Evolutionary conservation across 2,888 invertebrate genomes (phyloP), one percentile per base, ranked within the genome.

Genomic region (Coenonympha arcania): DNA sequence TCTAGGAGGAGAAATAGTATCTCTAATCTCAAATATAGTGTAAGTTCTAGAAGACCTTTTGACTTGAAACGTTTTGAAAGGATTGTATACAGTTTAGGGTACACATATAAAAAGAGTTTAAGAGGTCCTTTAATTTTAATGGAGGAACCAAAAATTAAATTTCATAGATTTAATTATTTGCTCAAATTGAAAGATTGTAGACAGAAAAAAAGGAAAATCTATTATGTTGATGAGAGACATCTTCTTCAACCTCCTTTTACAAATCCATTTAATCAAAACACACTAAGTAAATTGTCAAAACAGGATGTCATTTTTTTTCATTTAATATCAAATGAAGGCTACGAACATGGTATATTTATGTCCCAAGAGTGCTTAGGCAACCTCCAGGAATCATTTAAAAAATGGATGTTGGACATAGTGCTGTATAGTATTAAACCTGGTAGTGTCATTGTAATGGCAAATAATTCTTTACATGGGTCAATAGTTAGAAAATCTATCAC

Each of bases 391-490:
- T 58, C 64, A 37, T 74, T 71, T 28, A 61, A 51, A n/a, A 76
- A 71, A 50, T 79, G 77, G 79, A 37, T 79, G n/a, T 55, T 56
- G 48, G 65, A 71, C 47, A 59, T 72, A 19, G 55, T 78, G 11
- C 26, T 75, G 6, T 54, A 60, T 16, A 22, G 30, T 4, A 52
- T 79, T 13, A 50, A 55, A 45, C 55, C 57, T 6, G 57, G 60
- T 8, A 69, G 71, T 54, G 52, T 69, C n/a, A 58, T 79, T 43
- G 56, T 79, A 15, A 63, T 79, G 54, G 65, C 72, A 45, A 65
- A 64, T 24, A 66, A 63, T 52, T 59, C 61, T 11, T 47, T 72
- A 8, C 69, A 69, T 56, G 64, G 65, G 16, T 52, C 49, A 37
- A 6, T 22, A 8, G 16, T 46, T 1, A 52, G 56, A 16, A 56